These are phyloP conservation scores for Eurystomus gularis DNA, from an alignment of 2,113 vertebrate genomes.

Conservation along the genomic window DNA sequence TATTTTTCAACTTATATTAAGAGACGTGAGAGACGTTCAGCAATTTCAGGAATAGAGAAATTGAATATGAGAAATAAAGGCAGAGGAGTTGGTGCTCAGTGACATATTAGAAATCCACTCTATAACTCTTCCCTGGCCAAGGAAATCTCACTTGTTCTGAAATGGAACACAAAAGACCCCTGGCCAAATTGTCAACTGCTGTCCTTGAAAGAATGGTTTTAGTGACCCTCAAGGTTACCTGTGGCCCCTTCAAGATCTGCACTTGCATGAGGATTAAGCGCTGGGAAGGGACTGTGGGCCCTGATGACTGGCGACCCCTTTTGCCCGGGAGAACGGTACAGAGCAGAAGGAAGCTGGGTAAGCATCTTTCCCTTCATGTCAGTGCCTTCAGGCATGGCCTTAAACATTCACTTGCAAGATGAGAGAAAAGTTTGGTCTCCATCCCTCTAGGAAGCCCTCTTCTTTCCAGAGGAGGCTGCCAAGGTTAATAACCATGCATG, in stretches of 20 bases:
- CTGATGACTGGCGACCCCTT: not conserved
- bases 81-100: not conserved
- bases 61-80: not conserved
- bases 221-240: not conserved
- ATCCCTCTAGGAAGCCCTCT: not conserved
- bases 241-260: not conserved
- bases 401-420: not conserved
- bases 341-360: not conserved
- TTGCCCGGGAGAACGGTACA: accelerated
- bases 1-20: not conserved
- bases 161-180: not conserved
- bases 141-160: not conserved
- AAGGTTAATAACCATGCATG: not conserved
- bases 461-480: not conserved
- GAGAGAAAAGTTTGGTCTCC: not conserved
- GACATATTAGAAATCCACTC: not conserved
- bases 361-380: not conserved
- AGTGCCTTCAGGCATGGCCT: not conserved
- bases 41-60: not conserved
- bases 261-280: not conserved
- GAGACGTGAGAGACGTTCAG: not conserved
- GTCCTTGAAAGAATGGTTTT: not conserved
- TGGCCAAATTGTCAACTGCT: not conserved
- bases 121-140: not conserved
- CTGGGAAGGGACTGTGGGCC: not conserved